phyloP scores from a whole-genome alignment of 2,888 invertebrate species.

The Chouioia cunea region DNA sequence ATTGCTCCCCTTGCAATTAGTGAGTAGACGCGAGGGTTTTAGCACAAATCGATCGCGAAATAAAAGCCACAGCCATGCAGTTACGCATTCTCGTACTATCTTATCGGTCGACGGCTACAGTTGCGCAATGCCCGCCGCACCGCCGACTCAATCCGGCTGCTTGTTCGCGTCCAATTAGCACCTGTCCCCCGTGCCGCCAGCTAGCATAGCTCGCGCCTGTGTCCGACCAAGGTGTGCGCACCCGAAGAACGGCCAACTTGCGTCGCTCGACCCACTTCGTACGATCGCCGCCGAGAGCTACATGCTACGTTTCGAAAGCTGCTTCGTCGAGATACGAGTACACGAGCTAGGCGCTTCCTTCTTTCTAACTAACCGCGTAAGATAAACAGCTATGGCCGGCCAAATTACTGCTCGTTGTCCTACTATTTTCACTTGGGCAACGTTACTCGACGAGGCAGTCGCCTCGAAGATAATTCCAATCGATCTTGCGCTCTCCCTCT shows the following conservation, averaged over 20 bases:
- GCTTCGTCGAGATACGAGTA: background rate
- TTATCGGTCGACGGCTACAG: background rate
- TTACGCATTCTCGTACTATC: background rate
- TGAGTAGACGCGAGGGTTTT: conserved; percentile 45
- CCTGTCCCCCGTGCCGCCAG: background rate
- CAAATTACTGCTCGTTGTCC: too few species aligned
- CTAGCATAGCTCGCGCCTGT: conserved; percentile 1
- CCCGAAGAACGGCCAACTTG: conserved; percentile 48
- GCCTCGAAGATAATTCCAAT: too few species aligned
- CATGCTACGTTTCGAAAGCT: background rate
- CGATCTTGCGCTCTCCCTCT: too few species aligned
- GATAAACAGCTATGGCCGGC: too few species aligned
- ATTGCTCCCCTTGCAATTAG: conserved; percentile 56
- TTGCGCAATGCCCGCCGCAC: conserved; percentile 1
- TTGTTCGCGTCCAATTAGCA: conserved; percentile 36
- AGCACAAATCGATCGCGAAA: too few species aligned
- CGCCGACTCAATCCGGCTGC: background rate
- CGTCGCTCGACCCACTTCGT: conserved; percentile 62
- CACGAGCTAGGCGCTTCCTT: conserved; percentile 18
- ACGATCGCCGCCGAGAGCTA: conserved; percentile 13
- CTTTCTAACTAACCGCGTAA: conserved; percentile 26
- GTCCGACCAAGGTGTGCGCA: background rate
- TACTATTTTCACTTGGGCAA: too few species aligned
- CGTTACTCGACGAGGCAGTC: too few species aligned
- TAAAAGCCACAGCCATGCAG: too few species aligned